These are phyloP conservation scores for Oxyura jamaicensis DNA, from an alignment of 2,113 vertebrate genomes.

Conservation along the genomic window DNA sequence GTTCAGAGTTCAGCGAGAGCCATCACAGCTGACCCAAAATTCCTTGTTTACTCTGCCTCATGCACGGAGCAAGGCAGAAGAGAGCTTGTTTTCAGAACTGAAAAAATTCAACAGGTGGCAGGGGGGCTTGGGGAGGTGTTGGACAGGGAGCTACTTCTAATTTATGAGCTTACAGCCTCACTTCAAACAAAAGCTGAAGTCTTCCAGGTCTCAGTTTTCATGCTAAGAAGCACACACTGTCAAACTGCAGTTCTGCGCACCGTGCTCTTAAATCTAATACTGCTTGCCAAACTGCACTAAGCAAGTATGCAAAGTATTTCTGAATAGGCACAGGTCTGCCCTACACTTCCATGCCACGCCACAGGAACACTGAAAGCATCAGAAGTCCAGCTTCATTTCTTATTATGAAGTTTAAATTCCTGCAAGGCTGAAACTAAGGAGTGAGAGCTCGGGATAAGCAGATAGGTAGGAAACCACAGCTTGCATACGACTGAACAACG, in stretches of 20 bases:
- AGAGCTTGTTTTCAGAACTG: neutral
- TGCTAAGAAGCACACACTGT: neutral
- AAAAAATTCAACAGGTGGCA: neutral
- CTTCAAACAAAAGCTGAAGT: neutral
- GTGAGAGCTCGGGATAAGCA: neutral
- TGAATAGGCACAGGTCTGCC: neutral
- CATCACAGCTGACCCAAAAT: neutral
- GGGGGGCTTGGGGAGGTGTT: neutral
- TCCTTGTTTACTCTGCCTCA: neutral
- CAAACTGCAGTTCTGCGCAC: neutral
- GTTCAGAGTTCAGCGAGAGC: neutral
- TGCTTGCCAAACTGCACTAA: neutral
- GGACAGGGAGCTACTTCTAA: neutral
- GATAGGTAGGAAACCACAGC: neutral
- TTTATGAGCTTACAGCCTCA: neutral
- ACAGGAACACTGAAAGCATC: neutral
- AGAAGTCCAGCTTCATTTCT: neutral
- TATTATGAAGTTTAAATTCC: neutral
- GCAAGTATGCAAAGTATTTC: neutral
- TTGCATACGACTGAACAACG: neutral
- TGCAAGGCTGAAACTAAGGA: neutral
- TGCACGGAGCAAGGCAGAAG: neutral
- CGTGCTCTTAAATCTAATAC: fast-evolving
- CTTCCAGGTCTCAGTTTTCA: neutral
- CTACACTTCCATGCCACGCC: neutral